Evolutionary conservation across 2,888 invertebrate genomes (phyloP).

Genomic region (Biston betularia): DNA sequence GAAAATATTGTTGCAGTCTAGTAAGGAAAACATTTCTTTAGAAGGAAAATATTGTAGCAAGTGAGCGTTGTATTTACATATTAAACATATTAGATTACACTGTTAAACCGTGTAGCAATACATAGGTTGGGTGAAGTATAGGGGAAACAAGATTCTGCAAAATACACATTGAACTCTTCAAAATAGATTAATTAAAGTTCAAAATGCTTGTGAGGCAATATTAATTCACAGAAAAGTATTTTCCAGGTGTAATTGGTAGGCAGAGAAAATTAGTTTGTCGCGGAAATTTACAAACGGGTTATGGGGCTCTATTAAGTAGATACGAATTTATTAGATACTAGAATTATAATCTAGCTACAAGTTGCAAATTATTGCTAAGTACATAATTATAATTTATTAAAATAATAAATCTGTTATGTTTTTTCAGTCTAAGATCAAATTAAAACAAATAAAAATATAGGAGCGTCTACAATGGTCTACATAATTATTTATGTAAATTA

Average conservation of each 20-base stretch:
- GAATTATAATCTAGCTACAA: conserved; percentile 30
- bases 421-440: conserved; percentile 39
- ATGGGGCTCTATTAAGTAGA: conserved; percentile 12
- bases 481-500: conserved; percentile 52
- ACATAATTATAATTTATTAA: conserved; percentile 19
- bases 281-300: conserved; percentile 30
- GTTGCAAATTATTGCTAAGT: conserved; percentile 29
- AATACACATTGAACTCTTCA: conserved; percentile 1
- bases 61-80: conserved; percentile 6
- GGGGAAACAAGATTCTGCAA: conserved; percentile 12
- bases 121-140: conserved; percentile 10
- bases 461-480: conserved; percentile 44
- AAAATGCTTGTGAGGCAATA: conserved; percentile 3
- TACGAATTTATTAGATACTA: conserved; percentile 10
- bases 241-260: conserved; percentile 8
- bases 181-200: conserved; percentile 2
- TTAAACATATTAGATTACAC: neutral
- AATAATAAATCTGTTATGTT: conserved; percentile 29
- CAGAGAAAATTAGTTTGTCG: conserved; percentile 19
- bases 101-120: conserved; percentile 2
- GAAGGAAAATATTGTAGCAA: conserved; percentile 6
- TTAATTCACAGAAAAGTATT: conserved; percentile 14
- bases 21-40: neutral
- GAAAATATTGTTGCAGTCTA: conserved; percentile 6
- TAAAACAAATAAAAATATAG: conserved; percentile 39